Conservation (phyloP, 2,113 vertebrate genomes). For the Atrichornis clamosus region DNA sequence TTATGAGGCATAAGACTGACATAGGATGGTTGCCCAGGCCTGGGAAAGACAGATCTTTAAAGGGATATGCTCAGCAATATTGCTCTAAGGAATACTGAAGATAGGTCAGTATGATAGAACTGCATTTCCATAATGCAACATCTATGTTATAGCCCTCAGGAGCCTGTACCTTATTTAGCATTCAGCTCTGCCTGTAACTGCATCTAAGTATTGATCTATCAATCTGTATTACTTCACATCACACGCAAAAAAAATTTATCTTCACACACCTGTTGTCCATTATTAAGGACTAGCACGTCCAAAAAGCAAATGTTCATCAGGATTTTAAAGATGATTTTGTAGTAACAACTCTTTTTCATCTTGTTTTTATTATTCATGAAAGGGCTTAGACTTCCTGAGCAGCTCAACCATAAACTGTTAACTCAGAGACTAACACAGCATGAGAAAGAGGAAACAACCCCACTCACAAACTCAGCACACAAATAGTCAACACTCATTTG, state of each 20-base stretch:
- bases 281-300: background rate
- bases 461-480: background rate
- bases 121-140: background rate
- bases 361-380: background rate
- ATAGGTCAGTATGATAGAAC: background rate
- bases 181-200: constrained; percentile 48
- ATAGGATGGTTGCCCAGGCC: background rate
- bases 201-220: constrained; percentile 51
- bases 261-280: background rate
- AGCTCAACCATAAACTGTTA: background rate
- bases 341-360: background rate
- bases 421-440: background rate
- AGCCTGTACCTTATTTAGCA: constrained; percentile 45
- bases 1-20: background rate
- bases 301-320: background rate
- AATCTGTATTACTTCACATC: background rate
- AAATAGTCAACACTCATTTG: background rate
- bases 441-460: background rate
- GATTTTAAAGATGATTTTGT: background rate
- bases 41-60: background rate
- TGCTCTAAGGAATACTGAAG: background rate
- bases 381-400: background rate
- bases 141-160: background rate
- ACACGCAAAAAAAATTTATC: background rate
- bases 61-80: background rate